phyloP scores from a whole-genome alignment of 1,140 invertebrate species.

The Aradophagus sp. region DNA sequence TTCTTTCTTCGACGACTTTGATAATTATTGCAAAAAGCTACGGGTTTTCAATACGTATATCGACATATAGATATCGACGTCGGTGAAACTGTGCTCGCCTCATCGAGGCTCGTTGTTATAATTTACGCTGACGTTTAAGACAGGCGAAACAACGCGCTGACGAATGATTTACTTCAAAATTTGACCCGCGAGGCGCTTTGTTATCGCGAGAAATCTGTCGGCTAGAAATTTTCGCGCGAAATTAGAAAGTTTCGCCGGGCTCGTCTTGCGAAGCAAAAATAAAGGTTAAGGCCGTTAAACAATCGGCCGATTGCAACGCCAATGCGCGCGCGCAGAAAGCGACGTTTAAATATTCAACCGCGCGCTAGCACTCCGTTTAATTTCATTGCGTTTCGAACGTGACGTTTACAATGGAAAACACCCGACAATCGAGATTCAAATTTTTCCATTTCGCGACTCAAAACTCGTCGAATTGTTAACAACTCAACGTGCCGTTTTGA shows the following conservation, averaged over 20 bases:
- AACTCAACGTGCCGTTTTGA: no score
- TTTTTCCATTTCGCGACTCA: no score
- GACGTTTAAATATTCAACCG: constrained; percentile 19
- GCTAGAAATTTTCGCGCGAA: constrained; percentile 49
- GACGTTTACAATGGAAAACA: constrained; percentile 26
- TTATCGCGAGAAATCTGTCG: constrained; percentile 47
- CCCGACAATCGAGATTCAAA: no score
- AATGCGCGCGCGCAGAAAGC: constrained; percentile 36
- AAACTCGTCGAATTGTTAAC: no score
- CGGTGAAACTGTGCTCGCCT: constrained; percentile 25
- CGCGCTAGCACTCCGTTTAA: constrained; percentile 8
- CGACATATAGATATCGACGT: constrained; percentile 30
- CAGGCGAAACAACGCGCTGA: constrained; percentile 30
- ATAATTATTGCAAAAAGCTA: constrained; percentile 9
- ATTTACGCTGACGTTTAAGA: constrained; percentile 47
- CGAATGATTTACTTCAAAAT: constrained; percentile 50
- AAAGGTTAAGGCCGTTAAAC: constrained; percentile 67
- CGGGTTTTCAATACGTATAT: constrained; percentile 7
- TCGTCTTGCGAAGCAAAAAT: constrained; percentile 40
- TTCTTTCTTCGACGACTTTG: neutral
- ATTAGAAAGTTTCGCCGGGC: constrained; percentile 51
- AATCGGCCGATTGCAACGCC: constrained; percentile 54
- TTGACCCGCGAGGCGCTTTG: constrained; percentile 18
- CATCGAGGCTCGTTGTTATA: constrained; percentile 18
- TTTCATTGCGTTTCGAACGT: constrained; percentile 26